Evolutionary conservation across 2,888 invertebrate genomes (phyloP), one percentile per base, ranked within the genome.

Genomic region (Euplexia lucipara): DNA sequence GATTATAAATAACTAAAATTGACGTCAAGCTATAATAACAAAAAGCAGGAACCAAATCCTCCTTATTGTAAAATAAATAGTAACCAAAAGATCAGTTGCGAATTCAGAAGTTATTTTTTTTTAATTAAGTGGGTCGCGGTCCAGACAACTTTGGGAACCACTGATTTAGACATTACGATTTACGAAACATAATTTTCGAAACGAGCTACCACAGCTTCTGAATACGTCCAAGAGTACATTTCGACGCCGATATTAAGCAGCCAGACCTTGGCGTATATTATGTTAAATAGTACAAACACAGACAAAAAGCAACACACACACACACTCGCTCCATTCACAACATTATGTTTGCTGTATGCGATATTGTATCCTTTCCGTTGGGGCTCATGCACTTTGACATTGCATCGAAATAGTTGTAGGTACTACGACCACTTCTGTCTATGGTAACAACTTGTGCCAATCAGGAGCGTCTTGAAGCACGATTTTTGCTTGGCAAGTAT

Each of bases 261-360:
- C 30, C 26, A 35, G 14, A 35, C 34, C 10, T 30, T n/a, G 20
- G 14, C 12, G 20, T 35, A 16, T 12, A 32, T 41, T 7, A 26
- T 30, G n/a, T 35, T 37, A 69, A 44, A 22, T 53, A 41, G 18
- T 30, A 69, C 54, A 69, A 39, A n/a, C 47, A 72, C 73, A 41
- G 42, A 68, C 74, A 74, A 52, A 44, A 71, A 73, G 62, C 61
- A 37, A 68, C 62, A 39, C 18, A 26, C 56, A 42, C 26, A 39
- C 20, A 26, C 56, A 42, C 26, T 52, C 59, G 10, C 39, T 42
- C 32, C 54, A 69, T 26, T 22, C 75, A 56, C n/a, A 51, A 56
- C 49, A 34, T 45, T 39, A 51, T 20, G 42, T 37, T 18, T 37
- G 30, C 22, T 37, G 12, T 34, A 41, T 9, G 22, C n/a, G 34